Evolutionary conservation across 2,888 invertebrate species (phyloP).

Genomic region (Monopis laevigella): DNA sequence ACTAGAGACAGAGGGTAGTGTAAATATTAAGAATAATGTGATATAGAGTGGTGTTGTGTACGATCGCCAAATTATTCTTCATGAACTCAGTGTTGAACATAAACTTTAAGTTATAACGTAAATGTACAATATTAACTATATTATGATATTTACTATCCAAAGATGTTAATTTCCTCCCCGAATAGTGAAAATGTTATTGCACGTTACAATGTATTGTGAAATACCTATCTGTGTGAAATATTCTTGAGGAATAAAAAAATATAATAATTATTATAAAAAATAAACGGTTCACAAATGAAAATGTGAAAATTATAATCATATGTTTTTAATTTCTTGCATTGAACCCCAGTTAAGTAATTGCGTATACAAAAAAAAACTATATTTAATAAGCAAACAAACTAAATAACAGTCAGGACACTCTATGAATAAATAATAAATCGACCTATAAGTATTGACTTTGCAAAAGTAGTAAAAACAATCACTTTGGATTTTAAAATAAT

Average conservation of each 20-base stretch:
- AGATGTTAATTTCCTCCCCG: constrained; percentile 20
- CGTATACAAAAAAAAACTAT: too few species aligned
- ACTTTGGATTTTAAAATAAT: too few species aligned
- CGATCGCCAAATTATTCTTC: constrained; percentile 50
- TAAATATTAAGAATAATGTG: constrained; percentile 43
- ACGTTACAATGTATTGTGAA: constrained; percentile 5
- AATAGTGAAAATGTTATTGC: constrained; percentile 9
- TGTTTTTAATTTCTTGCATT: constrained; percentile 8
- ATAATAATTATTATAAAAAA: constrained; percentile 6
- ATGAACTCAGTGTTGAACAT: constrained; percentile 14
- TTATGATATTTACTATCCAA: constrained; percentile 26
- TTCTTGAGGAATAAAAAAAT: constrained; percentile 11
- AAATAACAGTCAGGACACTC: too few species aligned
- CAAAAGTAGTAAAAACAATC: too few species aligned
- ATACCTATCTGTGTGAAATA: constrained; percentile 6
- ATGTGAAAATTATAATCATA: constrained; percentile 7
- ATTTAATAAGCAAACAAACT: neutral
- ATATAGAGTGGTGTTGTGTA: constrained; percentile 55
- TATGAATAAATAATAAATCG: too few species aligned
- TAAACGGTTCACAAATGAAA: constrained; percentile 3
- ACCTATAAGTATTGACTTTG: too few species aligned
- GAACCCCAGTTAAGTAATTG: too few species aligned
- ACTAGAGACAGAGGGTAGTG: constrained; percentile 52
- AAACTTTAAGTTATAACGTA: constrained; percentile 9
- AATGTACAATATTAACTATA: constrained; percentile 1